Evolutionary conservation across 2,797 vertebrate genomes (phyloP), one percentile per base, ranked within the genome.

Genomic region (Acridotheres tristis): DNA sequence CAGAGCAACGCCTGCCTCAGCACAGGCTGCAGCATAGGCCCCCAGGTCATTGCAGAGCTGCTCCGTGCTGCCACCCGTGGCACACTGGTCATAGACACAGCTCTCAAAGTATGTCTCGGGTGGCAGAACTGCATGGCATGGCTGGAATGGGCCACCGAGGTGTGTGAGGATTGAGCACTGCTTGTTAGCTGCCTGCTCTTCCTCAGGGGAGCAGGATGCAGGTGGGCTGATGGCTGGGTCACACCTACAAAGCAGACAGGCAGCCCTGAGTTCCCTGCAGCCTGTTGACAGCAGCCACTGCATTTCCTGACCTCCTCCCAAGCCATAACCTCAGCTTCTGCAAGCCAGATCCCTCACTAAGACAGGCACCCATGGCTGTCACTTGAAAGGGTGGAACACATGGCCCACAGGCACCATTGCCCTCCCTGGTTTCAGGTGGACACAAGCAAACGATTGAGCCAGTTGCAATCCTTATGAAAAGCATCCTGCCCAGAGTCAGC

Each of bases 71-170:
- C 98, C 98, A 4, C 73, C 95, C 0, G 98, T 98, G 81, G 97
- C 98, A 94, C 99, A 99, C 96, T 98, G 97, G 97, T 99, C 99
- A 25, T 98, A 99, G 87, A 98, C 96, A 42, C 99, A 99, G 97
- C 98, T 99, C 84, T 96, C 98, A 93, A 98, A 98, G 97, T 97
- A 98, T 0, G 95, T 68, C 21, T 72, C 13, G 0, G 98, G 98
- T 0, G 97, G 94, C 25, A 99, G 95, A 10, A 97, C 96, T 2
- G 95, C 25, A 29, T 98, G 98, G 96, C 98, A 99, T 0, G 80
- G 53, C 57, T 91, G 51, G 89, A 97, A 97, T 0, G 92, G 94
- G 36, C 96, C 93, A 30, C 54, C 8, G 3, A 12, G 23, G 11
- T 88, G 74, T 1, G 45, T 90, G 32, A 97, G 90, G 74, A 93